phyloP scores from a whole-genome alignment of 1,140 invertebrate genomes.

The Elymnias hypermnestra region DNA sequence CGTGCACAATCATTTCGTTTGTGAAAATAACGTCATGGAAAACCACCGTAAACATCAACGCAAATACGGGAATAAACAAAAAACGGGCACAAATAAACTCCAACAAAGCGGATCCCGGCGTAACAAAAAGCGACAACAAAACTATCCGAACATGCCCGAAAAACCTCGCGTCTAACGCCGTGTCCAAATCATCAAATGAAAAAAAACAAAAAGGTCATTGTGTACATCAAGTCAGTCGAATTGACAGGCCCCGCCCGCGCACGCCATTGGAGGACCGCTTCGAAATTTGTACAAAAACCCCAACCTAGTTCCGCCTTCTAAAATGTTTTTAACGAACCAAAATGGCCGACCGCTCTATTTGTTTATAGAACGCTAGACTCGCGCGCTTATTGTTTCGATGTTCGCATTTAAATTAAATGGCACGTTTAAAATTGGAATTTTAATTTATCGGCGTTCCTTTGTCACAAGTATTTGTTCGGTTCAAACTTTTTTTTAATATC shows the following conservation, averaged over 20 bases:
- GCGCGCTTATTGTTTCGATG: slow-evolving; percentile 26
- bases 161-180: slow-evolving; percentile 29
- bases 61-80: slow-evolving; percentile 8
- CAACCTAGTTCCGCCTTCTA: slow-evolving; percentile 73
- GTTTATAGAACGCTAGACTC: slow-evolving; percentile 34
- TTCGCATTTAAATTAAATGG: slow-evolving; percentile 27
- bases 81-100: slow-evolving; percentile 6
- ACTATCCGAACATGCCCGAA: slow-evolving; percentile 22
- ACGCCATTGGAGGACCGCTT: slow-evolving; percentile 63
- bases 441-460: slow-evolving; percentile 27
- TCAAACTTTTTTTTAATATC: slow-evolving; percentile 9
- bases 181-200: slow-evolving; percentile 43
- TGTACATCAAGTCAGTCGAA: slow-evolving; percentile 66
- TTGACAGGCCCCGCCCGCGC: slow-evolving; percentile 68
- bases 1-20: slow-evolving; percentile 7
- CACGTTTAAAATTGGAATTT: slow-evolving; percentile 26
- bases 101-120: slow-evolving; percentile 7
- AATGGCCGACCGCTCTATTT: slow-evolving; percentile 62
- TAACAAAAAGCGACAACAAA: slow-evolving; percentile 6
- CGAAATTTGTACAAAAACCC: slow-evolving; percentile 72
- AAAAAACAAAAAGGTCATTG: slow-evolving; percentile 66
- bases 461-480: background rate
- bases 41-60: slow-evolving; percentile 9
- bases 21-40: slow-evolving; percentile 9
- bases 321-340: slow-evolving; percentile 72